Base-by-base conservation (phyloP, 2,797 vertebrate species). In the Myotis vivesi region DNA sequence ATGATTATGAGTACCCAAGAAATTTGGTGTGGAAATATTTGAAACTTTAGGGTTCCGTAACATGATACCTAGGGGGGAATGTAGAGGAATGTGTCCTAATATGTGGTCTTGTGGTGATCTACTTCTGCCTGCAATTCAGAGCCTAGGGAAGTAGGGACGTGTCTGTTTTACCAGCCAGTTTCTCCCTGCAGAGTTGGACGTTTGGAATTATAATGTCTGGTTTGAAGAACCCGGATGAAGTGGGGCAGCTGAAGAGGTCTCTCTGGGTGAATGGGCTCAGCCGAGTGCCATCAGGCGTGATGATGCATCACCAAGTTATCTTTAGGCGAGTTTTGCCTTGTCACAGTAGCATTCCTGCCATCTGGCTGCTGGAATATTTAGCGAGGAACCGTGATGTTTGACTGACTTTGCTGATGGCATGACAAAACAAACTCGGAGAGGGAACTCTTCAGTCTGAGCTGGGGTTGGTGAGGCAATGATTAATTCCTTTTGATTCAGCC, bases 351-450 rank as follows among this genome's bases (percentile, higher is more conserved):
- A 28, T 55, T 62, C 73, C 71, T 91, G 75, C 93, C 92, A 95
- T 97, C 97, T 96, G 96, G 90, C 90, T 92, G 80, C 73, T 73
- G 83, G 90, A 89, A 93, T 94, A 97, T 94, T 96, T 95, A 94
- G 94, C 94, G 91, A 96, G 72, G 80, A 91, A 91, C 94, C 1
- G 16, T 91, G 92, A 72, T 92, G 85, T 97, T 96, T 95, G 94
- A 96, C 94, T 96, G 94, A 88, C 92, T 95, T 87, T 80, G 68
- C 68, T 87, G 79, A 96, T 62, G 66, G 85, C 55, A 75, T 62
- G 89, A 95, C 93, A 95, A 96, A 96, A 96, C 96, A 95, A 46
- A 94, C 79, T 89, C 57, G 1, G 30, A 84, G 85, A 80, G 66
- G 89, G 75, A 94, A 79, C 85, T 89, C 62, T 93, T 83, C 82